These are phyloP conservation scores for Yponomeuta malinellus DNA, from an alignment of 2,888 invertebrate species.

Conservation along the genomic window DNA sequence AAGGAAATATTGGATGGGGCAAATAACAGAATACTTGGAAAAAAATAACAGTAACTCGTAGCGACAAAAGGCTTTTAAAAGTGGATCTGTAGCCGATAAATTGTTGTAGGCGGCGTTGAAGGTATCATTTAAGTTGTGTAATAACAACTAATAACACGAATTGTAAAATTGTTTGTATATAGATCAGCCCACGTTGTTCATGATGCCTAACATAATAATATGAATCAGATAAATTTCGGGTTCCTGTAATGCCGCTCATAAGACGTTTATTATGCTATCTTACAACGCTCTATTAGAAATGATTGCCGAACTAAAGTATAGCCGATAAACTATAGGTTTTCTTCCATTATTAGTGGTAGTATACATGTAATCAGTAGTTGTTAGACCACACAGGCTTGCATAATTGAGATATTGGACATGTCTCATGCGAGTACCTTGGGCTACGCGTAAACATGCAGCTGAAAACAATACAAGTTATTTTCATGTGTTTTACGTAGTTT, in stretches of 20 bases:
- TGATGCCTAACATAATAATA: constrained; percentile 11
- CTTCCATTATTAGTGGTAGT: constrained; percentile 38
- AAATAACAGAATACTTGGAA: not conserved
- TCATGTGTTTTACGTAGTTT: not conserved
- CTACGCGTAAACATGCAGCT: not conserved
- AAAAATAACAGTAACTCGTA: not conserved
- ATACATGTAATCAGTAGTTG: constrained; percentile 49
- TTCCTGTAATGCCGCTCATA: constrained; percentile 58
- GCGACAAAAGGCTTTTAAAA: not conserved
- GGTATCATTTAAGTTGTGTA: not conserved
- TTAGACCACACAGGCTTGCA: constrained; percentile 59
- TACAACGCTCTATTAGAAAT: constrained; percentile 51
- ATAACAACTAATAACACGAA: constrained; percentile 4
- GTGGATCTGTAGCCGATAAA: not conserved
- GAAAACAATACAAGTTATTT: constrained; percentile 1
- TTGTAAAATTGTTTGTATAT: constrained; percentile 5
- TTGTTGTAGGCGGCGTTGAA: not conserved
- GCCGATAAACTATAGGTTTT: constrained; percentile 51
- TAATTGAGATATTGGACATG: constrained; percentile 66
- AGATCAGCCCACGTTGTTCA: constrained; percentile 3
- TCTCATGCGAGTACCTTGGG: constrained; percentile 22
- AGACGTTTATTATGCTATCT: constrained; percentile 62
- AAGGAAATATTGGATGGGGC: not conserved
- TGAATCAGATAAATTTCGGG: constrained; percentile 45
- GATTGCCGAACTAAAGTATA: constrained; percentile 63